Base-by-base conservation (phyloP, 2,888 invertebrate species). In the Cheilosia grossa region DNA sequence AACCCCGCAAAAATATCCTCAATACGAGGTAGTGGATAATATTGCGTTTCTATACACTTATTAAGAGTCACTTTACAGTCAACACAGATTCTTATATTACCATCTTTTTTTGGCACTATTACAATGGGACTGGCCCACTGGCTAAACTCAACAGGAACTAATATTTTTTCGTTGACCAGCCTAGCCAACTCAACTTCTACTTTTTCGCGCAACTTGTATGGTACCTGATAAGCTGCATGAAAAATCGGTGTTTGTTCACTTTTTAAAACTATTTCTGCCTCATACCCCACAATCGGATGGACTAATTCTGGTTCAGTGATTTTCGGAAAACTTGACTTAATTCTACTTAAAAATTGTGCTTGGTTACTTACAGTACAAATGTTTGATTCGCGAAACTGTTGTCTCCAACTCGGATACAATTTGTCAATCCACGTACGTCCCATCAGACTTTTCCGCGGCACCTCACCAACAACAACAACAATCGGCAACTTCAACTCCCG, bases 41-140 rank as follows among this genome's bases (percentile, higher is more conserved):
- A 42, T 7, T 73, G 19, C 17, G 73, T 78, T 42, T 54, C 27
- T 17, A 87, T 70, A 42, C 33, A 63, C 30, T 58, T 69, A 59
- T 88, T 87, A 4, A 87, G n/a, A 19, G 87, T 87, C 1, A 77
- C 70, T 30, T 83, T 87, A 58, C 64, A 87, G 30, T 70, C 86
- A 19, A 69, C 24, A 21, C 79, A 80, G 2, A 78, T 27, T 61
- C 82, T 27, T 24, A 87, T 54, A 13, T 42, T 49, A 2, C 75
- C 77, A 42, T 87, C 78, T 24, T 13, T 77, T 54, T 88, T 87
- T 33, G 77, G 82, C 10, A 85, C 73, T 9, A 77, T 73, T 13
- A 87, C 87, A 10, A 87, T 69, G n/a, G 83, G 78, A 7, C 82
- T 80, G 1, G 73, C 86, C 79, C 87, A 87, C 44, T 86, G 53